Base-by-base conservation (phyloP, 2,797 vertebrate species). In the Melanotaenia boesemani region DNA sequence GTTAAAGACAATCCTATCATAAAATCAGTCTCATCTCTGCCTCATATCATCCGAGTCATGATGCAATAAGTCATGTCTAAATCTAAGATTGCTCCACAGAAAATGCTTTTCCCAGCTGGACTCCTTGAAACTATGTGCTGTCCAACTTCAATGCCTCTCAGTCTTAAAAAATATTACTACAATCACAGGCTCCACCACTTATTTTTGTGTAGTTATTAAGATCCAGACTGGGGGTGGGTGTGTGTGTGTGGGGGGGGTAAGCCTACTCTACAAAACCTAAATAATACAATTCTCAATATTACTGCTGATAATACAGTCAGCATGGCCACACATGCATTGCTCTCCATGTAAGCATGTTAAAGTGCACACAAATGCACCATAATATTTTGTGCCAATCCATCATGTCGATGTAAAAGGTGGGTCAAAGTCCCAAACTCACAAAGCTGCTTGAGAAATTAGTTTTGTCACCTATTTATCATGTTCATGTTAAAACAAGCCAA, bases 41-140 rank as follows among this genome's bases (percentile, higher is more conserved):
- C 74, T 69, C 13, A 5, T 66, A 37, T 83, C 16, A 63, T 50
- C 50, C 72, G 76, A 32, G 60, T 16, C n/a, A 66, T 30, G 16
- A 2, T 75, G 55, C 28, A 5, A 54, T 64, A 16, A 76, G 59
- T 81, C 52, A 3, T 50, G 20, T 26, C 28, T 57, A 65, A 79
- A 69, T 79, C 72, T 22, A 39, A 58, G 72, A 75, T 63, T 65
- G 62, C 57, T 72, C 69, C 46, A 62, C 34, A 36, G 18, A 58
- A 37, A 54, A 54, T 32, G n/a, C 6, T 44, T 5, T 4, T 67
- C 30, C 24, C 46, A 57, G 13, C 1, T 65, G 54, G 44, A 15
- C 70, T 18, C 48, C 34, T 67, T 55, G 22, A 71, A 52, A 50
- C 30, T 5, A 55, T 32, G 24, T 63, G 44, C 55, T 65, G 80